These are phyloP conservation scores for Menidia menidia DNA, from an alignment of 2,797 vertebrate species.

Conservation along the genomic window DNA sequence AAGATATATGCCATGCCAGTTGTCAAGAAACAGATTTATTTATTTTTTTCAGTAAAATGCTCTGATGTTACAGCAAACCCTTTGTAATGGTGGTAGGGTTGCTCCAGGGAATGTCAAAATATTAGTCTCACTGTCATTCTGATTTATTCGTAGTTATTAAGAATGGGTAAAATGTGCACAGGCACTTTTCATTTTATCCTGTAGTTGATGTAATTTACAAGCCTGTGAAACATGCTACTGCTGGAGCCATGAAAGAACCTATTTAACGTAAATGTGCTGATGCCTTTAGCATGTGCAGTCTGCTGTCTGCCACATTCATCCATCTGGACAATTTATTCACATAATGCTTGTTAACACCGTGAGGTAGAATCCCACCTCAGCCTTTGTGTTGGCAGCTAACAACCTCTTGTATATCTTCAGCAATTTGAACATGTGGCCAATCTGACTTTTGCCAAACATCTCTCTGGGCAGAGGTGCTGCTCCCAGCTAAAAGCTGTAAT, in stretches of 20 bases:
- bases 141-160: conserved; percentile 31
- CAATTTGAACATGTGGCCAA: conserved; percentile 37
- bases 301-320: background rate
- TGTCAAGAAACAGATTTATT: background rate
- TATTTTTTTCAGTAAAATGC: background rate
- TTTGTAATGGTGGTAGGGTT: background rate
- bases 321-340: background rate
- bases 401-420: conserved; percentile 30
- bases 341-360: background rate
- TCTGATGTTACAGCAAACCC: background rate
- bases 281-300: conserved; percentile 6
- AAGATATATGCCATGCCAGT: too few species aligned
- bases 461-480: conserved; percentile 63
- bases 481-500: conserved; percentile 66
- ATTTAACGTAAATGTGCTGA: conserved; percentile 22
- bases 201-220: conserved; percentile 15
- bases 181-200: conserved; percentile 4
- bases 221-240: conserved; percentile 26
- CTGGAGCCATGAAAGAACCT: conserved; percentile 18
- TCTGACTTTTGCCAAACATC: conserved; percentile 40
- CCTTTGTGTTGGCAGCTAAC: conserved; percentile 9
- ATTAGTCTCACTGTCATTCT: conserved; percentile 39
- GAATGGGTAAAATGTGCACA: conserved; percentile 11
- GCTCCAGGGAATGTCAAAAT: conserved; percentile 21
- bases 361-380: conserved; percentile 3